phyloP scores from a whole-genome alignment of 2,797 vertebrate genomes.

The Lophotriccus pileatus region DNA sequence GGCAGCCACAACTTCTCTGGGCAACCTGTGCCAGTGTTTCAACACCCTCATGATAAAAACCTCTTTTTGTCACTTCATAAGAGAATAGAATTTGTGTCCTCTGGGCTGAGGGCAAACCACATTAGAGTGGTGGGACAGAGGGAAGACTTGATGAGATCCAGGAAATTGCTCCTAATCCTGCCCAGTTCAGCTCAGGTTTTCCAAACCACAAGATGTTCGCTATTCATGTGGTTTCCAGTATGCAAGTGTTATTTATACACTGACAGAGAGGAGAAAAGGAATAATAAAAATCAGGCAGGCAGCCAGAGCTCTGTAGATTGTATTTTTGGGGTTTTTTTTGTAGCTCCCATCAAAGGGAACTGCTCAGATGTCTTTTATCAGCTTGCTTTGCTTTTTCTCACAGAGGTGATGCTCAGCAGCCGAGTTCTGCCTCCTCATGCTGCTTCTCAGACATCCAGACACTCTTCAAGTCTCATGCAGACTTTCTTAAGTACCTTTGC shows the following conservation, averaged over 20 bases:
- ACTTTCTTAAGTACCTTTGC: not conserved
- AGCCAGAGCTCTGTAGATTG: not conserved
- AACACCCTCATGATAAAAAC: not conserved
- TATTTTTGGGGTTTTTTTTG: not conserved
- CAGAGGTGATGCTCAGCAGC: not conserved
- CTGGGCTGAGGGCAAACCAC: not conserved
- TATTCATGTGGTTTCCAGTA: not conserved
- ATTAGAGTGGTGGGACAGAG: not conserved
- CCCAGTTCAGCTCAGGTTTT: not conserved
- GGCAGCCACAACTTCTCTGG: not conserved
- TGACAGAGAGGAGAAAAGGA: not conserved
- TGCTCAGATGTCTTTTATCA: not conserved
- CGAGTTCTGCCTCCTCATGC: not conserved
- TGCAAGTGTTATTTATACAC: not conserved
- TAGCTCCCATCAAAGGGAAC: not conserved
- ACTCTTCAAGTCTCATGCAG: not conserved
- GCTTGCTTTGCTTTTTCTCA: not conserved
- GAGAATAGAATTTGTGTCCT: not conserved
- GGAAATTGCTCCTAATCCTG: not conserved
- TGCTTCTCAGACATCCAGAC: not conserved
- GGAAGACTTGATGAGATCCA: not conserved
- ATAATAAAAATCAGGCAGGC: not conserved
- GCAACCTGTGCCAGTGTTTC: not conserved
- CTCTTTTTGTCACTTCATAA: not conserved
- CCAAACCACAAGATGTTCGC: not conserved